phyloP scores from a whole-genome alignment of 2,888 invertebrate genomes.

The Ornithoptera priamus region DNA sequence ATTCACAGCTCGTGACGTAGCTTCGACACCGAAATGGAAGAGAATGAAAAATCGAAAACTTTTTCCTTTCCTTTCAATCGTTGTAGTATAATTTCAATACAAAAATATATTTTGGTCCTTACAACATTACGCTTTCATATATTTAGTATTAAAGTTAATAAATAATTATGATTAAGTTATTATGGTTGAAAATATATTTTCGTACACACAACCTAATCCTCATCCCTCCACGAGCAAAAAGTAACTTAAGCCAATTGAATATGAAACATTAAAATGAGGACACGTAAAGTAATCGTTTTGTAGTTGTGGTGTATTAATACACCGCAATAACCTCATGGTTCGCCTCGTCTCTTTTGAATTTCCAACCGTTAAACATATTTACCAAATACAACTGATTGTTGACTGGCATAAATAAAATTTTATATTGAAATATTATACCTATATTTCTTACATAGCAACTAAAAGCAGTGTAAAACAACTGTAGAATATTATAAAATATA shows the following conservation, averaged over 20 bases:
- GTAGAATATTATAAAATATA: too few relatives aligned
- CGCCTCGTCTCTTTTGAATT: background rate
- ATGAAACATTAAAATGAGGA: background rate
- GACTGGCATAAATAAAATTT: too few relatives aligned
- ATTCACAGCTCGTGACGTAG: conserved; percentile 1
- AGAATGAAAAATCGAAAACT: background rate
- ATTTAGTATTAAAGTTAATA: too few relatives aligned
- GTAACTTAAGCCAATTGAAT: background rate
- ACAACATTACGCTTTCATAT: too few relatives aligned
- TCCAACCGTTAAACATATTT: background rate
- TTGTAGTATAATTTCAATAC: background rate
- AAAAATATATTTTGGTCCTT: too few relatives aligned
- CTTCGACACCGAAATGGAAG: background rate
- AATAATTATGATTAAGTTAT: too few relatives aligned
- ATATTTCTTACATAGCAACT: too few relatives aligned
- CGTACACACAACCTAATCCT: background rate
- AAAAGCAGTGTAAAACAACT: too few relatives aligned
- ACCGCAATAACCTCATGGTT: background rate
- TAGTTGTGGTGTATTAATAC: background rate
- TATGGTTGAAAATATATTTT: background rate
- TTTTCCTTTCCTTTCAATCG: background rate
- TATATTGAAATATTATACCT: too few relatives aligned
- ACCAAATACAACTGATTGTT: too few relatives aligned
- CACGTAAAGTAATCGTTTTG: background rate
- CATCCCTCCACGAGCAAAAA: background rate